A percentile compares a stretch with the other conserved stretches of the same genome.
Conservation (phyloP, 2,888 invertebrate genomes). For the Nephrotoma appendiculata region DNA sequence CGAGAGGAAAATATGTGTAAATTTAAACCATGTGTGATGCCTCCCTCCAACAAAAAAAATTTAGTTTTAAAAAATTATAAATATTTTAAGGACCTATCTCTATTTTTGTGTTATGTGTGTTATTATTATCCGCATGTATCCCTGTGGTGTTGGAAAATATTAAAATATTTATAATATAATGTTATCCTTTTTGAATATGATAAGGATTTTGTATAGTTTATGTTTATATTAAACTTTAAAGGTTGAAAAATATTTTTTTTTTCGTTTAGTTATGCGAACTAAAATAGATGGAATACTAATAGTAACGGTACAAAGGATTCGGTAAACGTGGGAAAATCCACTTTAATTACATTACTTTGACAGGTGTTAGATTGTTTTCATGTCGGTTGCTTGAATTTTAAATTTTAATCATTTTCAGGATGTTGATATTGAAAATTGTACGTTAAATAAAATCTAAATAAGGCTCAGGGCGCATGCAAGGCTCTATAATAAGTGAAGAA, state of each 20-base stretch:
- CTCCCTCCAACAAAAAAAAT: neutral
- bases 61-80: neutral
- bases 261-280: neutral
- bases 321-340: neutral
- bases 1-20: neutral
- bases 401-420: neutral
- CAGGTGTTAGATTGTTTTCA: neutral
- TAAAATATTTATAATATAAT: neutral
- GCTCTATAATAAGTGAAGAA: no score
- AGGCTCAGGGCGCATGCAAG: no score
- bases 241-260: neutral
- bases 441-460: no score
- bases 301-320: neutral
- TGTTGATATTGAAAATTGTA: no score
- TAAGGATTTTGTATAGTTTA: neutral
- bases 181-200: neutral
- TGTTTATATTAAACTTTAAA: neutral
- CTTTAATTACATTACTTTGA: neutral
- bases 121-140: neutral
- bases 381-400: neutral
- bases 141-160: neutral
- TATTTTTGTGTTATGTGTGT: neutral
- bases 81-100: neutral
- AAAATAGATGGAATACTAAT: neutral
- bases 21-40: neutral